These are phyloP conservation scores for Timandra comae DNA, from an alignment of 2,888 invertebrate species.

Conservation along the genomic window DNA sequence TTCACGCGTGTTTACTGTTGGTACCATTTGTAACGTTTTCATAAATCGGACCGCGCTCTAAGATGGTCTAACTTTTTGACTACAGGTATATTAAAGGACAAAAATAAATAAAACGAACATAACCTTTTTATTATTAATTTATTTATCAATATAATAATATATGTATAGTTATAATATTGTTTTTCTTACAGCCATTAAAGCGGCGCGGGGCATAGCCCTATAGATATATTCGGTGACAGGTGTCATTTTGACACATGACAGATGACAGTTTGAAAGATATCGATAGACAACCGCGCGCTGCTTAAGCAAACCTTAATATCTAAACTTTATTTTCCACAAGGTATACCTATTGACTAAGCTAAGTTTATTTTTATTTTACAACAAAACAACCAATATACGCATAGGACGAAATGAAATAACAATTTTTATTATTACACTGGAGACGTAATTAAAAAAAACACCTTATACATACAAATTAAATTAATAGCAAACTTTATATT, in stretches of 20 bases:
- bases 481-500: constrained; percentile 57
- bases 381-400: constrained; percentile 61
- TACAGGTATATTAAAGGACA: constrained; percentile 5
- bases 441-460: constrained; percentile 17
- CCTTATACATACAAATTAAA: constrained; percentile 40
- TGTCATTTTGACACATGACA: too few species aligned
- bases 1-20: too few species aligned
- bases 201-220: too few species aligned
- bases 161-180: constrained; percentile 65
- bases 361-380: constrained; percentile 36
- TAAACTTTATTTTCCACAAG: constrained; percentile 33
- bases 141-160: constrained; percentile 76
- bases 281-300: constrained; percentile 22
- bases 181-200: constrained; percentile 72
- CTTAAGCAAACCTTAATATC: constrained; percentile 51
- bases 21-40: too few species aligned
- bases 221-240: too few species aligned
- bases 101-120: constrained; percentile 31
- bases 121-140: constrained; percentile 73
- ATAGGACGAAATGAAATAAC: constrained; percentile 27
- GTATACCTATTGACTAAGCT: constrained; percentile 37
- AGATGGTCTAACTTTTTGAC: neutral
- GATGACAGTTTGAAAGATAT: neutral
- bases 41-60: too few species aligned
- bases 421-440: constrained; percentile 17